Evolutionary conservation across 2,888 invertebrate species (phyloP), one percentile per base, ranked within the genome.

Genomic region (Odontocerum albicorne): DNA sequence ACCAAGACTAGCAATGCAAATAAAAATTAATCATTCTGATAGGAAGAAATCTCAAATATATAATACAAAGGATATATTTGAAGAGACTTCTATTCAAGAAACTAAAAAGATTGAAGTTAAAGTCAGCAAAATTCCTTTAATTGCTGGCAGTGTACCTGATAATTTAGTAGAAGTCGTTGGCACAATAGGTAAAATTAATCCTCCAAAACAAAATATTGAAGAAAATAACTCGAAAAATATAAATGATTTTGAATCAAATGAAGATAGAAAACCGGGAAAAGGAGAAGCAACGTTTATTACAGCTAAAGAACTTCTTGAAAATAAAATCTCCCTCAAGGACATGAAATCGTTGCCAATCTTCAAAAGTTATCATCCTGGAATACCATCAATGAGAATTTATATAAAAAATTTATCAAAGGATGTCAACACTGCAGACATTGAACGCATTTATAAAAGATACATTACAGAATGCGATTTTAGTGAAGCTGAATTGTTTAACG

Each of bases 341-440:
- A 83, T 90, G 71, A 81, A 83, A 66, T 71, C 85, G 15, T 70
- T 93, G 61, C 82, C 91, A 3, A 86, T 93, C 15, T 96, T 90
- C 67, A 92, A 89, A 69, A 92, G 91, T 66, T 96, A 96, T 70
- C 82, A 87, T 61, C 78, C 85, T 6, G 96, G 96, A 1, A 82
- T 85, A 49, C 87, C 89, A 3, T 88, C 89, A 15, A 85, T 86
- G 74, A 84, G 94, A 60, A 72, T 96, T n/a, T 96, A 96, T 66
- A 85, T 96, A 19, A 96, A 96, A 69, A 96, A 96, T 75, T 80
- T 96, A 44, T 82, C 88, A 0, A 95, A 92, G 74, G 83, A 84
- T 62, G 88, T 90, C 0, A 83, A 82, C n/a, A 81, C 84, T 43
- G 78, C 82, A 63, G 91, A 92, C 73, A 73, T 96, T 3, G 82